Conservation (phyloP, 2,888 invertebrate species). For the Eremobia ochroleuca region DNA sequence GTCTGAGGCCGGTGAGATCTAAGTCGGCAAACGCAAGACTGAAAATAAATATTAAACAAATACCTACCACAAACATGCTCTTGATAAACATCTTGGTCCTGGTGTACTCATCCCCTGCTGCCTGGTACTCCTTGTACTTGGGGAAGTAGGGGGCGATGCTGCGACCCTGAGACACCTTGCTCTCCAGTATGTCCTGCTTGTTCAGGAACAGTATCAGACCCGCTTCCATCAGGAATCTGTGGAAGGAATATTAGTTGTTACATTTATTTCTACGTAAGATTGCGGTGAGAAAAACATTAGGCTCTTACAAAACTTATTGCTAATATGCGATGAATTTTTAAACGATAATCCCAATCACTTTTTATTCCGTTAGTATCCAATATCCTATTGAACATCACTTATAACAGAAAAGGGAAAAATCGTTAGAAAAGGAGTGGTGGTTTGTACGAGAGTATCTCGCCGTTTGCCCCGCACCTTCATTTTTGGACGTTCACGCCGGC, state of each 20-base stretch:
- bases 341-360: too few relatives aligned
- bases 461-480: too few relatives aligned
- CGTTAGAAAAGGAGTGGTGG: too few relatives aligned
- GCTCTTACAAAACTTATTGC: background rate
- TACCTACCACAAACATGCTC: slow-evolving; percentile 92
- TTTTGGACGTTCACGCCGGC: too few relatives aligned
- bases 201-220: slow-evolving; percentile 96
- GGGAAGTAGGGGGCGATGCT: slow-evolving; percentile 93
- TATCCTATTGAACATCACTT: too few relatives aligned
- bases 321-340: too few relatives aligned
- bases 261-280: background rate
- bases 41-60: too few relatives aligned
- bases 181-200: slow-evolving; percentile 94
- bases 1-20: background rate
- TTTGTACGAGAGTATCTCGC: too few relatives aligned
- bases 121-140: slow-evolving; percentile 90
- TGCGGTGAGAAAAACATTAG: slow-evolving; percentile 8
- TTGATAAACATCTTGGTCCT: slow-evolving; percentile 93
- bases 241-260: background rate
- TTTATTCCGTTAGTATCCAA: too few relatives aligned
- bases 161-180: slow-evolving; percentile 93
- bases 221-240: slow-evolving; percentile 93
- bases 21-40: background rate
- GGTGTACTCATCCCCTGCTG: slow-evolving; percentile 92
- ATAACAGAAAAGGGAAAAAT: too few relatives aligned